Percentiles rank a stretch among this genome's conserved stretches.
These are phyloP conservation scores for Thalpophila matura DNA, from an alignment of 2,888 invertebrate species.

Conservation along the genomic window DNA sequence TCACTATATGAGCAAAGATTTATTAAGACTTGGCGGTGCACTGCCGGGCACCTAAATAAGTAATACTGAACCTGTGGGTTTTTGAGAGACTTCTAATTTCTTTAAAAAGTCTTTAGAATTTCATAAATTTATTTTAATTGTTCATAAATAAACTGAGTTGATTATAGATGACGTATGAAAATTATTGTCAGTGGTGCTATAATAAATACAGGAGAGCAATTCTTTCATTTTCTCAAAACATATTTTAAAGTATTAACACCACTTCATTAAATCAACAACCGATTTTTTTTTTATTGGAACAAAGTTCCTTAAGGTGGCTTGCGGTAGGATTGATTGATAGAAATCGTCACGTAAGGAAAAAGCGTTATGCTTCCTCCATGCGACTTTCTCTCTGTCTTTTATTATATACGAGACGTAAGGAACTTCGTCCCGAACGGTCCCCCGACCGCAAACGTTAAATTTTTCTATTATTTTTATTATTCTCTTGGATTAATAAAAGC, in stretches of 20 bases:
- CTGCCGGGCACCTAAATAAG: neutral
- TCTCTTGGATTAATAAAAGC: constrained; percentile 29
- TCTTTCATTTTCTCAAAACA: neutral
- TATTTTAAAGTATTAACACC: neutral
- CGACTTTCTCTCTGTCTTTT: too few species aligned
- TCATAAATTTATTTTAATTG: neutral
- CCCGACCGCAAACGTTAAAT: too few species aligned
- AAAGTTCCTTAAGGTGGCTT: too few species aligned
- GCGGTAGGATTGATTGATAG: too few species aligned
- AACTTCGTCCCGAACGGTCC: too few species aligned
- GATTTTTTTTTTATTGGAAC: too few species aligned
- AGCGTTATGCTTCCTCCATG: too few species aligned
- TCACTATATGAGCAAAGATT: constrained; percentile 42
- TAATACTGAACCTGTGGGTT: neutral
- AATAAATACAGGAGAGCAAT: neutral
- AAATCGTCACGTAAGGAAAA: too few species aligned
- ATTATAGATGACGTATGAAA: neutral
- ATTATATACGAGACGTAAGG: too few species aligned
- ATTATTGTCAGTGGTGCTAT: neutral
- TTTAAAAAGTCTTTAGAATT: neutral
- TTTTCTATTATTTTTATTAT: constrained; percentile 7
- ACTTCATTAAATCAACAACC: too few species aligned
- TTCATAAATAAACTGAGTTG: too few species aligned
- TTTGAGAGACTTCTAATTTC: neutral
- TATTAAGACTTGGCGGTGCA: constrained; percentile 12